Evolutionary conservation across 2,888 invertebrate genomes (phyloP).

Genomic region (Arrhopalites spinosus): DNA sequence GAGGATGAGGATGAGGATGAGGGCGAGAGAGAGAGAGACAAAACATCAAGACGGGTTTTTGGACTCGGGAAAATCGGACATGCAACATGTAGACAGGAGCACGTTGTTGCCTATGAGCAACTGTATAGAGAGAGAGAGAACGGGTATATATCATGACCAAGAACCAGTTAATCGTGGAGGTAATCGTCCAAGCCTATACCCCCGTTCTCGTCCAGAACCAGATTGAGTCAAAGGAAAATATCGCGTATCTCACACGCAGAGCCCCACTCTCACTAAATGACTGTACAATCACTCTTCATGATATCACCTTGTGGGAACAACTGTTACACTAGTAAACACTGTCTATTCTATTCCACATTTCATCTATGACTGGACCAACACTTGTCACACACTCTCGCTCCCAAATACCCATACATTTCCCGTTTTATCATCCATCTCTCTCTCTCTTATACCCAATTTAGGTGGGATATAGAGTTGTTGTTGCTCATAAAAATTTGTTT

Average conservation of each 20-base stretch:
- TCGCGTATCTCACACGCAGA: background rate
- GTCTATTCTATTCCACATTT: no score
- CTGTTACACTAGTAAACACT: background rate
- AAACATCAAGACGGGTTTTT: no score
- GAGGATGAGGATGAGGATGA: background rate
- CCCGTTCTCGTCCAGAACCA: background rate
- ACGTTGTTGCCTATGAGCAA: background rate
- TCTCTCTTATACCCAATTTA: no score
- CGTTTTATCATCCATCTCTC: no score
- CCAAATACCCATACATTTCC: no score
- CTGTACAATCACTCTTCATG: constrained; percentile 10
- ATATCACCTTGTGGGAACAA: constrained; percentile 34
- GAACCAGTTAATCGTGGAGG: background rate
- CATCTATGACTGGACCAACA: constrained; percentile 4
- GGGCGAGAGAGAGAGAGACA: background rate
- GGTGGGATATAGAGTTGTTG: background rate
- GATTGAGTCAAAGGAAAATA: constrained; percentile 15
- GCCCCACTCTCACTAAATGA: background rate
- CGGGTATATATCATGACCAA: constrained; percentile 12
- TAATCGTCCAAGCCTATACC: background rate
- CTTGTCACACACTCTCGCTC: background rate
- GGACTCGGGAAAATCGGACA: background rate
- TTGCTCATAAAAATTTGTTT: background rate
- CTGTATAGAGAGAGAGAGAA: background rate
- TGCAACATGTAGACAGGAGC: constrained; percentile 15